These are phyloP conservation scores for Crotalus viridis DNA, from an alignment of 2,113 vertebrate genomes.

Conservation along the genomic window DNA sequence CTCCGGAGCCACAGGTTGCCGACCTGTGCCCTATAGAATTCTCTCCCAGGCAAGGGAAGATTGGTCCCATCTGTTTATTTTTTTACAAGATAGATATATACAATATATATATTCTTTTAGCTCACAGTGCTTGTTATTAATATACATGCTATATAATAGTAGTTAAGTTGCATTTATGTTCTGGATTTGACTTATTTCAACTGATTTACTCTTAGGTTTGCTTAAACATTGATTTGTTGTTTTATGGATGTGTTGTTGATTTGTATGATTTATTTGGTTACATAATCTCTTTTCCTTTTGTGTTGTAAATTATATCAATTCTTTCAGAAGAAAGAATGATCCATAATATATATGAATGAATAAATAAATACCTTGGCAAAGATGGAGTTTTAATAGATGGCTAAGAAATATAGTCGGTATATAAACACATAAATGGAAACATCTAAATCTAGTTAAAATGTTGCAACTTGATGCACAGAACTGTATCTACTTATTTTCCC, in stretches of 20 bases:
- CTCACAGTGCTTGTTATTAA: neutral
- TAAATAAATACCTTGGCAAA: neutral
- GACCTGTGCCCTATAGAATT: neutral
- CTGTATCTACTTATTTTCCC: neutral
- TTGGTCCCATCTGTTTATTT: neutral
- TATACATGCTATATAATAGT: neutral
- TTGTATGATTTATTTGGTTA: neutral
- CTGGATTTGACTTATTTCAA: neutral
- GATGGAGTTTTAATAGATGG: neutral
- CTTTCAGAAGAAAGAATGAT: neutral
- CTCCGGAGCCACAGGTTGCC: too few species aligned
- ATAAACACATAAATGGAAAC: neutral
- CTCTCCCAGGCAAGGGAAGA: neutral
- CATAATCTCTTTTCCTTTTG: neutral
- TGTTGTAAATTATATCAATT: neutral
- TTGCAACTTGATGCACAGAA: neutral
- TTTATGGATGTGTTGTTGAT: neutral
- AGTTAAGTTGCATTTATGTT: neutral
- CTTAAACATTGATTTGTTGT: neutral
- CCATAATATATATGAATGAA: neutral
- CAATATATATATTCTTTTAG: neutral
- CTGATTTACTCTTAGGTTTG: neutral
- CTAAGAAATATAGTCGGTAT: neutral
- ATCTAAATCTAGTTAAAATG: neutral
- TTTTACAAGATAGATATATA: neutral